A percentile compares a stretch with the other conserved stretches of the same genome.
phyloP scores from a whole-genome alignment of 2,113 vertebrate genomes.

The Pseudonaja textilis region DNA sequence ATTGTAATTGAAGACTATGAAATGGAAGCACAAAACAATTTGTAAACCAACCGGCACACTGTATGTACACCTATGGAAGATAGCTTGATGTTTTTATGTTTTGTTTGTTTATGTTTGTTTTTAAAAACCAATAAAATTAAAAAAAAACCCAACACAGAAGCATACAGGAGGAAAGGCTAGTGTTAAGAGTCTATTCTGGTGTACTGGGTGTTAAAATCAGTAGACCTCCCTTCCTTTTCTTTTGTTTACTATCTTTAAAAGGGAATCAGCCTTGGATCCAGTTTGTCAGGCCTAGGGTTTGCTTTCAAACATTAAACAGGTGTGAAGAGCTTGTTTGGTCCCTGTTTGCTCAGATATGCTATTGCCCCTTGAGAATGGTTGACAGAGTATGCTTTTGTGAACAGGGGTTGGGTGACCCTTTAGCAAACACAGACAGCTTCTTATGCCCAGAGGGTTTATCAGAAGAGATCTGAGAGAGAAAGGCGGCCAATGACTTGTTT shows the following conservation, averaged over 20 bases:
- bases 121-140: no score
- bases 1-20: no score
- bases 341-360: slow-evolving; percentile 43
- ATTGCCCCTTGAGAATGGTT: not conserved
- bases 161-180: not conserved
- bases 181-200: not conserved
- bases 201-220: not conserved
- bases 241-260: slow-evolving; percentile 4
- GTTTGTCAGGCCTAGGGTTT: rapidly evolving
- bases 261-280: not conserved
- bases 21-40: no score
- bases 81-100: no score
- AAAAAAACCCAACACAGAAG: not conserved
- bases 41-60: no score
- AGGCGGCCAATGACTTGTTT: not conserved
- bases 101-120: no score
- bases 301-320: not conserved
- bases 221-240: not conserved
- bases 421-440: slow-evolving; percentile 45
- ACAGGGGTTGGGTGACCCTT: rapidly evolving
- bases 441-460: slow-evolving; percentile 19
- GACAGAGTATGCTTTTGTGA: slow-evolving; percentile 43
- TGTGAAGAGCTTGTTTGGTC: slow-evolving; percentile 29
- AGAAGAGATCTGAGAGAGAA: slow-evolving; percentile 27
- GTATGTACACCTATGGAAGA: no score